Base-by-base conservation (phyloP, 2,797 vertebrate genomes). In the Enteromius radiatus region DNA sequence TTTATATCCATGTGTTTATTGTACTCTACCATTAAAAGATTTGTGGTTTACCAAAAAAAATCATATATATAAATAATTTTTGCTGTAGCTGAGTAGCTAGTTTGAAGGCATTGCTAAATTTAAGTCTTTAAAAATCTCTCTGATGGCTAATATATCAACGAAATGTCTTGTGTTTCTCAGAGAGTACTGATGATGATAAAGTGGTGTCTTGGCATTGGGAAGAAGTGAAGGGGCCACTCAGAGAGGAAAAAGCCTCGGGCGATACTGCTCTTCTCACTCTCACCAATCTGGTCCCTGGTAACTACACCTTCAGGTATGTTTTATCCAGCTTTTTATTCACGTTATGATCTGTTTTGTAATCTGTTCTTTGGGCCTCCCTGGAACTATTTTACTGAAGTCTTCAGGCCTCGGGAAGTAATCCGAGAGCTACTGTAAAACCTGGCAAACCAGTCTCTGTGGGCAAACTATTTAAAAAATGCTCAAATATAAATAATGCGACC, bases 141-240 rank as follows among this genome's bases (percentile, higher is more conserved):
- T 12, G 4, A 11, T 31, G 23, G 23, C 28, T 3, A 52, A 52
- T n/a, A n/a, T 31, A 8, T 33, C 14, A 43, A 26, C 71, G 2
- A 64, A 33, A n/a, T 63, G n/a, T 82, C 3, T 75, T 65, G 21
- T 81, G 4, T 75, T 65, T 61, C 5, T 81, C 93, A 97, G 98
- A 97, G 90, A 99, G 98, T 92, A 98, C 96, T 0, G 98, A 99
- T 78, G 98, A 99, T 88, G 97, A 99, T 89, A 97, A 93, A 91
- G 96, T 99, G 63, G 95, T 98, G 87, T 91, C 90, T 26, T 99
- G 96, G 91, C 96, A 96, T 88, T 99, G 98, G 98, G 98, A 99
- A 81, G 97, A 99, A 82, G 93, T 98, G 80, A 99, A 98, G 89
- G 98, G 98, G 19, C 98, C 98, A 3, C 91, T 99, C 86, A 89